Conservation (phyloP, 2,888 invertebrate species). For the Phaonia tiefii region DNA sequence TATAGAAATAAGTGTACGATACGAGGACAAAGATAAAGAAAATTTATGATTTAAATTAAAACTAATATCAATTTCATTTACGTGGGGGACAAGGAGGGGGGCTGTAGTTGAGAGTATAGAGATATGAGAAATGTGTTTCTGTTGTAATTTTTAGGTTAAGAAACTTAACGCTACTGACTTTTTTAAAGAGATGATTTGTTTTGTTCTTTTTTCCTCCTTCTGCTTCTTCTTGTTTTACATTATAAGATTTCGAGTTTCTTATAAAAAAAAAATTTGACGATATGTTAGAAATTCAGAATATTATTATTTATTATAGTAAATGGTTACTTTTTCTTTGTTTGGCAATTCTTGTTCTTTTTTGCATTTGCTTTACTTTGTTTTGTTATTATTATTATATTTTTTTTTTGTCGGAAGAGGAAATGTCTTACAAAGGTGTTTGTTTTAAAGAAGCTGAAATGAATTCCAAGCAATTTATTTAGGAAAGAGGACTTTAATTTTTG, state of each 20-base stretch:
- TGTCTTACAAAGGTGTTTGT: constrained; percentile 14
- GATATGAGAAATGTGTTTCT: constrained; percentile 21
- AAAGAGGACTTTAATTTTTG: constrained; percentile 44
- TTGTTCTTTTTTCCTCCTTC: constrained; percentile 42
- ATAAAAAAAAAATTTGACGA: constrained; percentile 74
- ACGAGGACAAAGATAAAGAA: no score
- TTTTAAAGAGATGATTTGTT: constrained; percentile 50
- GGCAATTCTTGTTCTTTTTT: constrained; percentile 61
- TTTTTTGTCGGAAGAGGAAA: no score
- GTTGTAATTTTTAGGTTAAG: constrained; percentile 14
- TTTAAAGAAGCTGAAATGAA: no score
- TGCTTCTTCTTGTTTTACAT: constrained; percentile 44
- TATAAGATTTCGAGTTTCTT: constrained; percentile 45
- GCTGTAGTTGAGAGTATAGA: constrained; percentile 19
- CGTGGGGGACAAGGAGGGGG: not conserved
- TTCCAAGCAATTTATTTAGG: constrained; percentile 41
- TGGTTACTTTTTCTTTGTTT: constrained; percentile 61
- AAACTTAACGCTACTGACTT: constrained; percentile 21
- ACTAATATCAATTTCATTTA: not conserved
- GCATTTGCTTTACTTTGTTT: no score
- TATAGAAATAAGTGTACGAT: constrained; percentile 17
- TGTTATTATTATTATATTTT: no score
- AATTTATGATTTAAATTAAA: no score
- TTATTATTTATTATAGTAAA: constrained; percentile 62
- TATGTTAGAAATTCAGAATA: constrained; percentile 79